These are phyloP conservation scores for Neocrepidodera transversa DNA, from an alignment of 2,888 invertebrate genomes.

Conservation along the genomic window DNA sequence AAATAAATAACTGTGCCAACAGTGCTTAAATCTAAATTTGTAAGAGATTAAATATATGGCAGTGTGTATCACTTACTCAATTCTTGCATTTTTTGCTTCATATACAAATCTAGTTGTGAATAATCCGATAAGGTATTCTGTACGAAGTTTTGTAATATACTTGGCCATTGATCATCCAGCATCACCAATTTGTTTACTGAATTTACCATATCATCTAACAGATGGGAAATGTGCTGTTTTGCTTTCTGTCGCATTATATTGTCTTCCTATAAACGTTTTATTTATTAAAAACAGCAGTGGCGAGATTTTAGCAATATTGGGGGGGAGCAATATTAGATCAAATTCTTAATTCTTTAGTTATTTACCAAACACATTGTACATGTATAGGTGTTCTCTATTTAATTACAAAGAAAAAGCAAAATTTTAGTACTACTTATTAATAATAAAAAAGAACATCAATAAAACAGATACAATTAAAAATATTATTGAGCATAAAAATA, in stretches of 20 bases:
- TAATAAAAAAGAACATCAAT: too few relatives aligned
- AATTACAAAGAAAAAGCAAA: too few relatives aligned
- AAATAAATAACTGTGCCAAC: slow-evolving; percentile 31
- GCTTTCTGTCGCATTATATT: slow-evolving; percentile 77
- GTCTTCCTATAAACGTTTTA: slow-evolving; percentile 71
- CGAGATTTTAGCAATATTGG: too few relatives aligned
- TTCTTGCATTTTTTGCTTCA: slow-evolving; percentile 71
- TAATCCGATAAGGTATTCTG: slow-evolving; percentile 81
- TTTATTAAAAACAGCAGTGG: too few relatives aligned
- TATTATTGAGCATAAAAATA: too few relatives aligned
- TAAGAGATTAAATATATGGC: slow-evolving; percentile 16
- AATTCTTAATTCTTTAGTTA: too few relatives aligned
- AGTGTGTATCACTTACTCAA: slow-evolving; percentile 48
- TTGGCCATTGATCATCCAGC: slow-evolving; percentile 80
- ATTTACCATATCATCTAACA: slow-evolving; percentile 77
- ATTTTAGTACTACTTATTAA: too few relatives aligned
- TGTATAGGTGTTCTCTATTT: too few relatives aligned
- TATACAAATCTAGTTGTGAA: slow-evolving; percentile 80
- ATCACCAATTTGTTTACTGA: slow-evolving; percentile 79
- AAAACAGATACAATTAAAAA: too few relatives aligned
- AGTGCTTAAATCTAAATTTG: slow-evolving; percentile 13
- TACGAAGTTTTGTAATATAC: slow-evolving; percentile 77
- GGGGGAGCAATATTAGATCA: too few relatives aligned
- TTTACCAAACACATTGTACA: too few relatives aligned
- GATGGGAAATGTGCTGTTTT: slow-evolving; percentile 71